Conservation (phyloP, 2,888 invertebrate genomes). For the Lasioglossum calceatum region DNA sequence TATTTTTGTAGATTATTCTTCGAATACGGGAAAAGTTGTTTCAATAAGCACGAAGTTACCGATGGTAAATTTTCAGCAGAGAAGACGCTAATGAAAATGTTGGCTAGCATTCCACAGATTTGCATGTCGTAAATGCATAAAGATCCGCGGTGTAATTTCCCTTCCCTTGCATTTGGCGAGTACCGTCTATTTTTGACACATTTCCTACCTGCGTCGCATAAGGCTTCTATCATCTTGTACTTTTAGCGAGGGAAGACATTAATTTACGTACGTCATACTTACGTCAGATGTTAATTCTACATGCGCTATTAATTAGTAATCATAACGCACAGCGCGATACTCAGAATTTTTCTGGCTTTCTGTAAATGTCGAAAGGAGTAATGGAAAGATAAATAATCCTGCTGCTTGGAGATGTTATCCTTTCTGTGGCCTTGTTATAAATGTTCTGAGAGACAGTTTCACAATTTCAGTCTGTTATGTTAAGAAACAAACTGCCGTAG, state of each 20-base stretch:
- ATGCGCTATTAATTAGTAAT: not conserved
- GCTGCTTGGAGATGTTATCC: not conserved
- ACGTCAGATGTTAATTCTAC: no score
- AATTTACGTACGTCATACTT: no score
- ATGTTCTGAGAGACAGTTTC: no score
- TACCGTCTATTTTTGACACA: not conserved
- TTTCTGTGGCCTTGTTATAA: not conserved
- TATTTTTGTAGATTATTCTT: not conserved
- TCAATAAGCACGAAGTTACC: not conserved
- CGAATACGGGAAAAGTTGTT: not conserved
- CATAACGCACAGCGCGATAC: no score
- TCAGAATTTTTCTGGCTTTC: not conserved
- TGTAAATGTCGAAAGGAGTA: not conserved
- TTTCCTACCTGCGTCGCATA: not conserved
- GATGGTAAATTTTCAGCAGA: not conserved
- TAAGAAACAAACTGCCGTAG: not conserved
- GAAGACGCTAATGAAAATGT: not conserved
- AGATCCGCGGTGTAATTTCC: not conserved
- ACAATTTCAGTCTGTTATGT: no score
- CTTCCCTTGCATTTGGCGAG: not conserved
- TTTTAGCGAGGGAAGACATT: not conserved
- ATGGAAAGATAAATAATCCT: not conserved
- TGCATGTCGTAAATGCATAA: not conserved
- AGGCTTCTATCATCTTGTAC: not conserved
- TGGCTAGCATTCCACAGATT: not conserved